Base-by-base conservation (phyloP, 2,888 invertebrate species). In the Pollenia amentaria region DNA sequence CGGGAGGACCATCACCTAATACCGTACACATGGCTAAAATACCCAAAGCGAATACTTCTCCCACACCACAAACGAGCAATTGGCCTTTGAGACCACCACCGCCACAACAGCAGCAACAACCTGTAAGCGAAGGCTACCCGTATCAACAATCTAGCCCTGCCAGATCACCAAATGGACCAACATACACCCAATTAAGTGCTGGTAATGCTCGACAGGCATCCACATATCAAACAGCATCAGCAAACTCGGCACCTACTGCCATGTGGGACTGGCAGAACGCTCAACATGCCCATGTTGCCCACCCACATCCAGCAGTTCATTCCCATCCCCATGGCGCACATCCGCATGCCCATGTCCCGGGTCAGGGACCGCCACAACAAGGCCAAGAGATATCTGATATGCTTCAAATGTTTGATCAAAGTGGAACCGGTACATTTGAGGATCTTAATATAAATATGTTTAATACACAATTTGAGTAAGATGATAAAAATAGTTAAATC, bases 391-490 rank as follows among this genome's bases (percentile, higher is more conserved):
- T 98, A 80, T 97, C 97, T 16, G 98, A 98, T 91, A 98, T 98
- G 98, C 94, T 98, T 90, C 98, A 98, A 94, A 98, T 98, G 96
- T 94, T 98, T 80, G 97, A 98, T 94, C 97, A 97, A 92, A 96
- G 96, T 90, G 97, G 96, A 72, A 95, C 97, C 53, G 95, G 97
- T 82, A 96, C 97, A 42, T 98, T 98, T 93, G 98, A 98, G 93
- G 98, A 98, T 93, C 95, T 98, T 90, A 97, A 97, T 92, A 95
- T 98, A 89, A 96, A 96, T 91, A 98, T 98, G 97, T 98, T 98
- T 93, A 97, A 96, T 92, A 96, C 97, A 90, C 95, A 95, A 89
- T 96, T 96, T 91, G 96, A 96, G 94, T 96, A 94, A 89, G 92
- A 67, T 16, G 38, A 69, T 14, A 29, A 16, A n/a, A 51, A 40